A percentile compares a stretch with the other conserved stretches of the same genome.
These are phyloP conservation scores for Hyla sarda DNA, from an alignment of 2,113 vertebrate species.

Conservation along the genomic window DNA sequence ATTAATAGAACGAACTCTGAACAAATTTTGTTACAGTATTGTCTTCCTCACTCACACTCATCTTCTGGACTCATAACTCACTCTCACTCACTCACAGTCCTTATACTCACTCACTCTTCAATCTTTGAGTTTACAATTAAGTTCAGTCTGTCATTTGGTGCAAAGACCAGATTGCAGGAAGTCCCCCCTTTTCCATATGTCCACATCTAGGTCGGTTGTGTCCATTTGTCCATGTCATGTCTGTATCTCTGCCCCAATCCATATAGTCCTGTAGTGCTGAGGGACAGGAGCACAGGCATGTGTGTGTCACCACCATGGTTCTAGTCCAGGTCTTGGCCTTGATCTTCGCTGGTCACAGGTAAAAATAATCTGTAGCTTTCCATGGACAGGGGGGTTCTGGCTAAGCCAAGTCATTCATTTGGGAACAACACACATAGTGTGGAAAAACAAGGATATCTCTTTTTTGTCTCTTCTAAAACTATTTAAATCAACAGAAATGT, in stretches of 20 bases:
- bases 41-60: constrained; percentile 81
- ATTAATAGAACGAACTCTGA: constrained; percentile 99
- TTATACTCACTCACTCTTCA: constrained; percentile 17
- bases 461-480: constrained; percentile 98
- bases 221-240: constrained; percentile 32
- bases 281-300: constrained; percentile 25
- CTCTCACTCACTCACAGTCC: neutral
- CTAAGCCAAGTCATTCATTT: constrained; percentile 95
- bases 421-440: constrained; percentile 99
- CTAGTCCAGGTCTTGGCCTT: constrained; percentile 21
- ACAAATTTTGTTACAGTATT: constrained; percentile 99
- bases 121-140: constrained; percentile 65
- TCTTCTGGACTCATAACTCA: neutral
- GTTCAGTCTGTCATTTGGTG: constrained; percentile 83
- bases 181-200: constrained; percentile 23
- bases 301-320: neutral
- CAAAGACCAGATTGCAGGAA: constrained; percentile 83
- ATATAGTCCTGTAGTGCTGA: constrained; percentile 54
- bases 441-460: constrained; percentile 91
- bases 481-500: constrained; percentile 98
- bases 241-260: constrained; percentile 31
- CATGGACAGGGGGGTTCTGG: constrained; percentile 82
- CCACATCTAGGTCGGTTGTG: constrained; percentile 6
- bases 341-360: constrained; percentile 41
- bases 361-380: constrained; percentile 69